phyloP scores from a whole-genome alignment of 2,888 invertebrate species.

The Exephanes ischioxanthus region DNA sequence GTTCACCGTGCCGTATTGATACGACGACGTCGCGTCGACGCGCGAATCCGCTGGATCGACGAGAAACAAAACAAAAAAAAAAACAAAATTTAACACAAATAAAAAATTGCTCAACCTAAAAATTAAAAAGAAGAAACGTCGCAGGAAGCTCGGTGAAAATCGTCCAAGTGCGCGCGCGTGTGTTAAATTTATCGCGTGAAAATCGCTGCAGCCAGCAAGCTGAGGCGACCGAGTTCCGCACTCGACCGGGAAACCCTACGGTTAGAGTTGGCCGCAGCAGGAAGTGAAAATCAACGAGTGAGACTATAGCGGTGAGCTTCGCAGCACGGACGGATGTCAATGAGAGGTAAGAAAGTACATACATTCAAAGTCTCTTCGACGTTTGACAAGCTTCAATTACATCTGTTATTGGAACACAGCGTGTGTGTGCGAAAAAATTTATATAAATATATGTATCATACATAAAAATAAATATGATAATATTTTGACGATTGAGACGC shows the following conservation, averaged over 20 bases:
- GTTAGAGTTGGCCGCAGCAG: not conserved
- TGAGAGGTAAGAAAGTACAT: slow-evolving; percentile 70
- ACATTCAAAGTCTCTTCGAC: not conserved
- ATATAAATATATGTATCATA: too few relatives aligned
- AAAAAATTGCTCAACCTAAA: not conserved
- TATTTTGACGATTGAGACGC: not conserved
- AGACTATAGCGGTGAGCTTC: slow-evolving; percentile 17
- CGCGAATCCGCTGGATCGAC: not conserved
- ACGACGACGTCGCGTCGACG: slow-evolving; percentile 3
- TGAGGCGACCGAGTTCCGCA: slow-evolving; percentile 30
- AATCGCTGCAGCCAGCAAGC: not conserved
- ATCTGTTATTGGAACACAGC: not conserved
- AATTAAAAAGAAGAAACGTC: not conserved
- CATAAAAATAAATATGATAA: not conserved
- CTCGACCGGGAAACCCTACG: slow-evolving; percentile 29
- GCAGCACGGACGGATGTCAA: slow-evolving; percentile 67
- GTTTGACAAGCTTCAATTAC: not conserved
- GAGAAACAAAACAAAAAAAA: not conserved
- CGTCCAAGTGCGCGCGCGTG: not conserved
- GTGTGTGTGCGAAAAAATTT: not conserved
- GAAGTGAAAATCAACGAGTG: slow-evolving; percentile 48
- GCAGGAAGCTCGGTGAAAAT: not conserved
- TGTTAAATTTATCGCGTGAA: not conserved
- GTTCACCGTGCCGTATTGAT: slow-evolving; percentile 56
- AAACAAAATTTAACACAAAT: not conserved